Percentiles rank a stretch among this genome's conserved stretches.
Conservation (phyloP, 2,888 invertebrate genomes). For the Agriopis marginaria region DNA sequence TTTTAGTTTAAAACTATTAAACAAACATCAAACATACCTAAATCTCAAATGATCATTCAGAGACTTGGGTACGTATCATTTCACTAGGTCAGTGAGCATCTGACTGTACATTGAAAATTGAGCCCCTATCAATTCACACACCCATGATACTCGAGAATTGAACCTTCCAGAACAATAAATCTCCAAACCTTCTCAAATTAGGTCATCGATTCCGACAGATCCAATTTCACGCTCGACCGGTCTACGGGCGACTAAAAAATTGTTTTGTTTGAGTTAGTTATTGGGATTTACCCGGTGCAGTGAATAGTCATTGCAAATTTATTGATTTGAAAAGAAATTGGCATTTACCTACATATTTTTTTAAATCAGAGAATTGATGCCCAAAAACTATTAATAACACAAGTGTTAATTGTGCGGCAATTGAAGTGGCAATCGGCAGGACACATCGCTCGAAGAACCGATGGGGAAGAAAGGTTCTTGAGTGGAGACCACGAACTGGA, state of each 20-base stretch:
- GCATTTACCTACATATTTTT: too few relatives aligned
- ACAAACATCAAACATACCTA: too few relatives aligned
- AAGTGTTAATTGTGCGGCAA: too few relatives aligned
- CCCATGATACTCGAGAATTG: slow-evolving; percentile 12
- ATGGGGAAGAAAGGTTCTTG: too few relatives aligned
- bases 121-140: slow-evolving; percentile 18
- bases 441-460: too few relatives aligned
- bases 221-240: slow-evolving; percentile 67
- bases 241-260: slow-evolving; percentile 47
- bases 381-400: too few relatives aligned
- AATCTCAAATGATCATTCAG: too few relatives aligned
- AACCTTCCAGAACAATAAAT: slow-evolving; percentile 33
- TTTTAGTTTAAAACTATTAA: too few relatives aligned
- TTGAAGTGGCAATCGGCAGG: too few relatives aligned
- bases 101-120: slow-evolving; percentile 1
- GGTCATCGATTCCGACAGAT: slow-evolving; percentile 65
- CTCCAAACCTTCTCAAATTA: slow-evolving; percentile 48
- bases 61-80: too few relatives aligned
- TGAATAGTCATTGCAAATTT: neutral
- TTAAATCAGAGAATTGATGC: too few relatives aligned
- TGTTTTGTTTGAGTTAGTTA: slow-evolving; percentile 40
- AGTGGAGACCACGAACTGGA: too few relatives aligned
- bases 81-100: neutral
- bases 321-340: neutral
- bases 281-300: slow-evolving; percentile 25